phyloP scores from a whole-genome alignment of 1,140 invertebrate species.

The Kradibia gibbosae region DNA sequence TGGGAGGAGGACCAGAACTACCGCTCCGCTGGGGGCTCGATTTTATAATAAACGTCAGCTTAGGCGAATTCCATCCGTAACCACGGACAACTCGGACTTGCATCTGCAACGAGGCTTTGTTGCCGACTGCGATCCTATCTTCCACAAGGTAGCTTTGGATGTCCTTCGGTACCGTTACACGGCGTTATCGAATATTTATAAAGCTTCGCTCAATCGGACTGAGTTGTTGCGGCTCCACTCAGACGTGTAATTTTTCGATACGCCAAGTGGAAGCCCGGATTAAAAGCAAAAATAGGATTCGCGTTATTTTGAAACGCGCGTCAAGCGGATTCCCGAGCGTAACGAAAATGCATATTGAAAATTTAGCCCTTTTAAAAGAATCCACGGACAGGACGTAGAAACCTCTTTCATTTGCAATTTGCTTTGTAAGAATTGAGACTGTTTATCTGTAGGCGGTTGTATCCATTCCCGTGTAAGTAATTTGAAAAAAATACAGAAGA shows the following conservation, averaged over 20 bases:
- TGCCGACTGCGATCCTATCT: background rate
- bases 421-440: background rate
- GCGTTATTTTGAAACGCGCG: background rate
- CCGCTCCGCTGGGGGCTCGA: background rate
- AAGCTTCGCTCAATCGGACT: background rate
- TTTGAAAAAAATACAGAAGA: too few relatives aligned
- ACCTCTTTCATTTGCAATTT: background rate
- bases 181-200: background rate
- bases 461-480: too few relatives aligned
- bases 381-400: background rate
- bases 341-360: background rate
- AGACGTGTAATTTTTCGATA: background rate
- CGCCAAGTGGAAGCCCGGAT: background rate
- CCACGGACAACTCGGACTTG: background rate
- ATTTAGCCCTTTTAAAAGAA: background rate
- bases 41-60: conserved; percentile 36
- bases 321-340: background rate
- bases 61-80: conserved; percentile 12
- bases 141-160: background rate
- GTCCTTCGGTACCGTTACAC: background rate
- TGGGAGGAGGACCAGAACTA: background rate
- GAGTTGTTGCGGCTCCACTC: background rate
- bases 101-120: conserved; percentile 4
- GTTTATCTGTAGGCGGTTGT: too few relatives aligned
- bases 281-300: background rate